Base-by-base conservation (phyloP, 2,797 vertebrate species). In the Protonibea diacanthus region DNA sequence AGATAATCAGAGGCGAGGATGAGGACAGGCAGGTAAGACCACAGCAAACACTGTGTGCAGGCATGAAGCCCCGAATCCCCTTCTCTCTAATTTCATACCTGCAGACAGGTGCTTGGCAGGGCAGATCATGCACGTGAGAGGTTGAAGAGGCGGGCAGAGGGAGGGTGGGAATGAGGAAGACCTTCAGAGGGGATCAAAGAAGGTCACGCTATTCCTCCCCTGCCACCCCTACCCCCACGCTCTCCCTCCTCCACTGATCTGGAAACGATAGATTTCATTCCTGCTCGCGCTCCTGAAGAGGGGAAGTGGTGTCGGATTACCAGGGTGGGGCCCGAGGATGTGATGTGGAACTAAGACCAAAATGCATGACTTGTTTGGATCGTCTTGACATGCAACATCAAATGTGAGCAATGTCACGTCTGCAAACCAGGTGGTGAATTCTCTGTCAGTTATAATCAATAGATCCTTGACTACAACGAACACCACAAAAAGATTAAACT, bases 31-130 rank as follows among this genome's bases (percentile, higher is more conserved):
- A 44, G 82, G 60, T 78, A 81, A 90, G 81, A 74, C 59, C 68
- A 72, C 67, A 62, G 76, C 68, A 77, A 74, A 86, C 80, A 84
- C 48, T 83, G 74, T 87, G 78, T 73, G 81, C 55, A 84, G 78
- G 70, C 51, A 83, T 86, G 12, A 81, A 76, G 64, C 71, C 55
- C 63, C 6, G 52, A 76, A 78, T 83, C 76, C 83, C 64, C 80
- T 64, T 86, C 80, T 79, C 70, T 80, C 74, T 89, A 80, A 92
- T 93, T 91, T 94, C 91, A 89, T 93, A 93, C 91, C 94, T 94
- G 93, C 25, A 72, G 91, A 94, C 94, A 94, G 94, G 94, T 95
- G 94, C 84, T 94, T 93, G 93, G 93, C 92, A 94, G 87, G 81
- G 82, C 79, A 76, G 61, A 73, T 81, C 71, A 63, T 71, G 75